Percentiles rank a stretch among this genome's conserved stretches.
phyloP scores from a whole-genome alignment of 2,888 invertebrate species.

The Melinopterus prodromus region DNA sequence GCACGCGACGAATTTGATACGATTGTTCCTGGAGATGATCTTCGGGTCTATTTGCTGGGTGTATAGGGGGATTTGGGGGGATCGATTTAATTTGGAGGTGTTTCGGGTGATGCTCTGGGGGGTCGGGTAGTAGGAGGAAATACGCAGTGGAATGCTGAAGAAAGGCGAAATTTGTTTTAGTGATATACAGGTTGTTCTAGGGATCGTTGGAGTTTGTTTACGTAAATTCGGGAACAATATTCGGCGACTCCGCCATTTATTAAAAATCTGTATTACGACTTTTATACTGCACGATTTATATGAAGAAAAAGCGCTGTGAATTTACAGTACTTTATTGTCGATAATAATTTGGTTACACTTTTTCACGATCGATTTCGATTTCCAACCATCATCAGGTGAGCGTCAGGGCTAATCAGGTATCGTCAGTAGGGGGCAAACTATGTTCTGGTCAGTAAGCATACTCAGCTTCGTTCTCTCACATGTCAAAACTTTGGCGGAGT shows the following conservation, averaged over 20 bases:
- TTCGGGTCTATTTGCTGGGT: neutral
- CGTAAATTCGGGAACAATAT: neutral
- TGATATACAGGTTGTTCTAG: neutral
- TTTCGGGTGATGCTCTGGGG: neutral
- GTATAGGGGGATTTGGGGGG: neutral
- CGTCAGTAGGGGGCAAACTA: too few species aligned
- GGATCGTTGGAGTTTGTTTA: neutral
- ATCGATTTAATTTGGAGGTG: neutral
- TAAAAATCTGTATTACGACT: neutral
- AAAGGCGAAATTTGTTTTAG: neutral
- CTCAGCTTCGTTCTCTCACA: too few species aligned
- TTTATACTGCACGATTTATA: too few species aligned
- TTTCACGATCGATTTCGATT: too few species aligned
- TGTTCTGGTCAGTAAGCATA: too few species aligned
- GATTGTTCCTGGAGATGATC: neutral
- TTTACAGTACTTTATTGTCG: too few species aligned
- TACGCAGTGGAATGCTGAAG: neutral
- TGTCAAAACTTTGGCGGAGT: too few species aligned
- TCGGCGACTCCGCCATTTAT: neutral
- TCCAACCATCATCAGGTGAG: too few species aligned
- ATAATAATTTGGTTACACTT: too few species aligned
- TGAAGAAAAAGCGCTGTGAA: too few species aligned
- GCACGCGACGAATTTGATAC: conserved; percentile 4
- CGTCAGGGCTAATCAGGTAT: too few species aligned
- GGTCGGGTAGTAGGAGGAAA: neutral